Evolutionary conservation across 2,888 invertebrate species (phyloP), one percentile per base, ranked within the genome.

Genomic region (Drosophila setosimentum): DNA sequence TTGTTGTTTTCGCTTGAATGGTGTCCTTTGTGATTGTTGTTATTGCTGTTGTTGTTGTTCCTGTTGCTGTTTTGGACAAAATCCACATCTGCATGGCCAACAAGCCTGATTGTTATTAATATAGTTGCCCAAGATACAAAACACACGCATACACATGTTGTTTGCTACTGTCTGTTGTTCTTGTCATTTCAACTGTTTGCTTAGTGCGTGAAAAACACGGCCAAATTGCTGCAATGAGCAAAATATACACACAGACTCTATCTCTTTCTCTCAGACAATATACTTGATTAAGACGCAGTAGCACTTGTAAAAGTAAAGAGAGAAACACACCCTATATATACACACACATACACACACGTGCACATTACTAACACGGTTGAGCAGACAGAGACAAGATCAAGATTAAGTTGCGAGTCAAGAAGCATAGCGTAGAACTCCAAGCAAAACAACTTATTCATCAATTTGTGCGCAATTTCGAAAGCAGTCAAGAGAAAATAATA

Each of bases 51-150:
- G n/a, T 70, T 29, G n/a, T 11, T 50, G 18, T 29, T 50, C 27
- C 48, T 70, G 62, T 71, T 51, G 73, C 48, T 68, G 35, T 66
- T 45, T 45, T 79, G 80, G 64, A 68, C 59, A 83, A 81, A 81
- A 73, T 77, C 68, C 70, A 83, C 80, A 80, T 76, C 73, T 79
- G 70, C 83, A 82, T 82, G 70, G 59, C 69, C 80, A 75, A 78
- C 85, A 78, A 82, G 82, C 55, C 55, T 82, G 85, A 84, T 82
- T 82, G 81, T 82, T 84, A 82, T 82, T 82, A 82, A 84, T 84
- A 82, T 78, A 84, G 81, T 84, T 77, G 82, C 18, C 68, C 33
- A 45, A 60, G 50, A 59, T 53, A 73, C 68, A 69, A 49, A 24
- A 1, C 21, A 13, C 21, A 45, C 45, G 11, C 42, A n/a, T 5